phyloP scores from a whole-genome alignment of 2,888 invertebrate genomes.

The Zhuqinia jingwanae region DNA sequence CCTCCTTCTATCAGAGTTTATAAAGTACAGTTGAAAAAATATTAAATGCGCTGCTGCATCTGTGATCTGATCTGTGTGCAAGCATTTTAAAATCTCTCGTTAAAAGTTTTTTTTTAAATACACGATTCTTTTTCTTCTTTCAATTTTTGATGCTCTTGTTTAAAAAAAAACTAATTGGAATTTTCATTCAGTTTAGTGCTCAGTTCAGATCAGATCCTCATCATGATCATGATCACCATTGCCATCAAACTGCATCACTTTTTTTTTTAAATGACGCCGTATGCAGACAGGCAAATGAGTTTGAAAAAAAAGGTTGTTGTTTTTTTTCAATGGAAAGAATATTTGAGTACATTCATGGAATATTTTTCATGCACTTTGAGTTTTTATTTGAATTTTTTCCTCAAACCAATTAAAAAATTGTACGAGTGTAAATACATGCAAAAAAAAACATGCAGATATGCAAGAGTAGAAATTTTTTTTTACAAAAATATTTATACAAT shows the following conservation, averaged over 20 bases:
- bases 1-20: too few relatives aligned
- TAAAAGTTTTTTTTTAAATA: constrained; percentile 32
- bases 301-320: constrained; percentile 2
- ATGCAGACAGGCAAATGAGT: not conserved
- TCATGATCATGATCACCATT: too few relatives aligned
- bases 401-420: too few relatives aligned
- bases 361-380: constrained; percentile 26
- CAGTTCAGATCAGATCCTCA: too few relatives aligned
- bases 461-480: too few relatives aligned
- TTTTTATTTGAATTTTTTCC: constrained; percentile 1
- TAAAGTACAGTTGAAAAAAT: not conserved
- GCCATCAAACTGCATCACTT: too few relatives aligned
- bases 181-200: constrained; percentile 26
- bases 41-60: constrained; percentile 19
- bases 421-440: too few relatives aligned
- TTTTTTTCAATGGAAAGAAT: too few relatives aligned
- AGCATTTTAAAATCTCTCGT: constrained; percentile 4
- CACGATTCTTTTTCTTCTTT: constrained; percentile 26
- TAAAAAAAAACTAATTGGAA: constrained; percentile 17
- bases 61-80: too few relatives aligned
- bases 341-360: constrained; percentile 20
- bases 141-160: not conserved
- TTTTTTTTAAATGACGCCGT: too few relatives aligned
- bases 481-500: too few relatives aligned
- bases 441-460: too few relatives aligned